Conservation (phyloP, 2,888 invertebrate genomes). For the Xestia c-nigrum region DNA sequence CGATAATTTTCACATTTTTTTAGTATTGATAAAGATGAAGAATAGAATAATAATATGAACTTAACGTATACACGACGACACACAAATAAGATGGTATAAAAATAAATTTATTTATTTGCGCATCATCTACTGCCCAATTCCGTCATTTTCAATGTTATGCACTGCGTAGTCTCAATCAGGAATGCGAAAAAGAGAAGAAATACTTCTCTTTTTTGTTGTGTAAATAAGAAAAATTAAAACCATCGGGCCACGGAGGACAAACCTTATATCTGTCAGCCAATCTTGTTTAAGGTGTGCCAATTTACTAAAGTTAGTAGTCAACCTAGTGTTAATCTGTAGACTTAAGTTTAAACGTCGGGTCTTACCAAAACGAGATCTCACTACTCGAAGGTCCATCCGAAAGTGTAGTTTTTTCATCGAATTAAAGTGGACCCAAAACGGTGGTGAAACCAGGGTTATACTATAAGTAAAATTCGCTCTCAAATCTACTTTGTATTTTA, state of each 20-base stretch:
- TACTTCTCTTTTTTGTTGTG: neutral
- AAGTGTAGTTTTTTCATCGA: neutral
- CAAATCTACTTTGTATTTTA: neutral
- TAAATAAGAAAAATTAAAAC: neutral
- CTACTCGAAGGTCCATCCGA: neutral
- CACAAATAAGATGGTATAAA: neutral
- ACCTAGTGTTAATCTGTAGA: neutral
- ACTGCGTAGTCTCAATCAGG: slow-evolving; percentile 1
- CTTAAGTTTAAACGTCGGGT: neutral
- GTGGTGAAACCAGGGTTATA: neutral
- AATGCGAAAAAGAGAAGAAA: slow-evolving; percentile 6
- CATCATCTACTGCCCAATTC: neutral
- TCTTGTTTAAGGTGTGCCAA: slow-evolving; percentile 2
- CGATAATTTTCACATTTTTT: neutral
- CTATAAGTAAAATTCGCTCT: neutral
- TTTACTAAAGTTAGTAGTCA: neutral
- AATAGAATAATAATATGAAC: neutral
- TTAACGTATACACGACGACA: neutral
- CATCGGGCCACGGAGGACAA: slow-evolving; percentile 1
- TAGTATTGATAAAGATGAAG: too few relatives aligned
- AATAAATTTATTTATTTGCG: neutral
- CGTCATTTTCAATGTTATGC: neutral
- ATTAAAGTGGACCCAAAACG: neutral
- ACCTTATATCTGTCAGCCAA: slow-evolving; percentile 4
- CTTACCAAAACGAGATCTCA: neutral